Percentiles rank a stretch among this genome's conserved stretches.
phyloP scores from a whole-genome alignment of 2,113 vertebrate genomes.

The Boleophthalmus pectinirostris region DNA sequence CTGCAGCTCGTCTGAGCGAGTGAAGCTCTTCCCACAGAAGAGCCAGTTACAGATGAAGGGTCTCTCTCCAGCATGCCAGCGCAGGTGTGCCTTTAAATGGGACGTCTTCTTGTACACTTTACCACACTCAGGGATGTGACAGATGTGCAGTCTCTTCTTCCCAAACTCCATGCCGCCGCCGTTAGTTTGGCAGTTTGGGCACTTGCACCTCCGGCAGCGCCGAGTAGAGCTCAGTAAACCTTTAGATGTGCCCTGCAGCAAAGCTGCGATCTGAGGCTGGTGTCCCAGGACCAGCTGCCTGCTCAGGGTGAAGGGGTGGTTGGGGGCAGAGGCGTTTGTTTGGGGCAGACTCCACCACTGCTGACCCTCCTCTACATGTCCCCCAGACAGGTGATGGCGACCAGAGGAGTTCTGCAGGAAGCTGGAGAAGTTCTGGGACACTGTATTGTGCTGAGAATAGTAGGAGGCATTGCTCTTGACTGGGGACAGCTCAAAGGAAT shows the following conservation, averaged over 20 bases:
- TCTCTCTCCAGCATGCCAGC: conserved; percentile 86
- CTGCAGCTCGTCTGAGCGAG: conserved; percentile 86
- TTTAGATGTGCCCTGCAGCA: conserved; percentile 83
- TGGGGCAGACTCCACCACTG: conserved; percentile 87
- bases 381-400: conserved; percentile 72
- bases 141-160: conserved; percentile 85
- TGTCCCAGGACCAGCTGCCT: conserved; percentile 81
- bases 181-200: conserved; percentile 83
- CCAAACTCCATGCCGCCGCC: conserved; percentile 77
- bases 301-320: conserved; percentile 78
- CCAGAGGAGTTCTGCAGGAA: conserved; percentile 78
- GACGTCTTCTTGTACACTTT: conserved; percentile 89
- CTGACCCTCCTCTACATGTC: conserved; percentile 77
- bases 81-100: conserved; percentile 88
- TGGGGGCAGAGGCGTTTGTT: conserved; percentile 61
- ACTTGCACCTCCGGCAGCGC: conserved; percentile 84
- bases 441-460: conserved; percentile 77
- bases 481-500: conserved; percentile 84
- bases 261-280: conserved; percentile 82
- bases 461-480: conserved; percentile 77
- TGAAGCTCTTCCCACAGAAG: conserved; percentile 88
- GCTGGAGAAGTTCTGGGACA: conserved; percentile 80
- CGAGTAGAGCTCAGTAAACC: conserved; percentile 80
- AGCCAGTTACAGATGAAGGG: conserved; percentile 89
- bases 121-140: conserved; percentile 85